Base-by-base conservation (phyloP, 2,797 vertebrate genomes). In the Macrochelys suwanniensis region DNA sequence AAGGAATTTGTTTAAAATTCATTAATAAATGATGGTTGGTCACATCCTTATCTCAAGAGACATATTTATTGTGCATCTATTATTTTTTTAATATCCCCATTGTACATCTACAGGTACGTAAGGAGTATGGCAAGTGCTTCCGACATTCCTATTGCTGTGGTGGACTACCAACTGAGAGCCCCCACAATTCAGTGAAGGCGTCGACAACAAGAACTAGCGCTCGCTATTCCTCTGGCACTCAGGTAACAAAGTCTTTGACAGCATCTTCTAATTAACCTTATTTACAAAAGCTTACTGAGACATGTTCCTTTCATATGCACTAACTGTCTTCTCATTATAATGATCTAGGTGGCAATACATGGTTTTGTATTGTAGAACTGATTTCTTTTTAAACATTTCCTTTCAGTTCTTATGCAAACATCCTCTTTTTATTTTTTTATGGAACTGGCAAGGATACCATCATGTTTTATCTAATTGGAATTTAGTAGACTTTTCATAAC, bases 111-210 rank as follows among this genome's bases (percentile, higher is more conserved):
- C 95, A 99, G 99, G 99, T 99, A 90, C 99, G 99, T 88, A 99
- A 99, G 97, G 99, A 99, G 94, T 99, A 99, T 89, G 99, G 99
- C 97, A 99, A 99, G 98, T 99, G 99, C 97, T 99, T 99, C 98
- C 98, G 99, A 97, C 99, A 99, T 98, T 99, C 99, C 3, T 99
- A 99, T 97, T 99, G 99, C 98, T 99, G 99, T 90, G 98, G 99
- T 11, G 98, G 99, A 61, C 98, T 99, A 88, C 99, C 99, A 0
- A 99, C 99, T 0, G 99, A 99, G 98, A 99, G 98, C 98, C 99
- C 99, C 10, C 99, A 99, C 96, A 99, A 99, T 37, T 99, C 99
- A 45, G 99, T 99, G 89, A 99, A 99, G 98, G 99, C 99, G 2
- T 99, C 99, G 26, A 99, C 99, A 71, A 98, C 99, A 59, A 99